A percentile compares a stretch with the other conserved stretches of the same genome.
phyloP scores from a whole-genome alignment of 2,113 vertebrate genomes.

The Sander vitreus region DNA sequence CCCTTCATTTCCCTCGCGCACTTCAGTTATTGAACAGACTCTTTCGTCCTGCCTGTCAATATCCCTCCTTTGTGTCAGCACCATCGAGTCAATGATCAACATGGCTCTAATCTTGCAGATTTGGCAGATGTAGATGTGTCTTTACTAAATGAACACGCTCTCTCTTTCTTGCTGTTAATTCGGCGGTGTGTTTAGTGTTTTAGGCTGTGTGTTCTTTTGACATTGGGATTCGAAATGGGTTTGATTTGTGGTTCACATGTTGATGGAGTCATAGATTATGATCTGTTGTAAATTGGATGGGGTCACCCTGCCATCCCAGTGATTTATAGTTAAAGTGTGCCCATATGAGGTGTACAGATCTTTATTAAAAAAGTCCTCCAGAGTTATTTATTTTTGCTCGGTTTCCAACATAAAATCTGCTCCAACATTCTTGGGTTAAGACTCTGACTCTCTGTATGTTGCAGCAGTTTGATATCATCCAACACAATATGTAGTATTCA shows the following conservation, averaged over 20 bases:
- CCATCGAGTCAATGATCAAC: conserved; percentile 37
- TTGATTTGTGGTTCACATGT: conserved; percentile 8
- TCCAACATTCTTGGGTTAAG: conserved; percentile 14
- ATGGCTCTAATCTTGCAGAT: conserved; percentile 55
- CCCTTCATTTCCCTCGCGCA: conserved; percentile 11
- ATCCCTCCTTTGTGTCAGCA: conserved; percentile 51
- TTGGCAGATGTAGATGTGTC: conserved; percentile 24
- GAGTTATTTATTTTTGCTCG: background rate
- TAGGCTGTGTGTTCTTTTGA: conserved; percentile 3
- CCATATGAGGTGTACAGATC: background rate
- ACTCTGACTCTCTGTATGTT: conserved; percentile 27
- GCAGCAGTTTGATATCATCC: conserved; percentile 36
- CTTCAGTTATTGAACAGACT: conserved; percentile 49
- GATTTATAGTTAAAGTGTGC: background rate
- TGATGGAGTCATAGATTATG: background rate
- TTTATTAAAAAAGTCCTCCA: background rate
- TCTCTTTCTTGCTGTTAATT: conserved; percentile 41
- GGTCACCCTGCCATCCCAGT: background rate
- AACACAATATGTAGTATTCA: conserved; percentile 13
- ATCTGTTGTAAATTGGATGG: background rate
- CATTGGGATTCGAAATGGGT: background rate
- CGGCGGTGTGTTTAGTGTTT: conserved; percentile 13
- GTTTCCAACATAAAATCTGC: background rate
- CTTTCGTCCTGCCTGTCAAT: conserved; percentile 58
- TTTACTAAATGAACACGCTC: conserved; percentile 43